These are phyloP conservation scores for Elephantulus edwardii DNA, from an alignment of 2,113 vertebrate species.

Conservation along the genomic window DNA sequence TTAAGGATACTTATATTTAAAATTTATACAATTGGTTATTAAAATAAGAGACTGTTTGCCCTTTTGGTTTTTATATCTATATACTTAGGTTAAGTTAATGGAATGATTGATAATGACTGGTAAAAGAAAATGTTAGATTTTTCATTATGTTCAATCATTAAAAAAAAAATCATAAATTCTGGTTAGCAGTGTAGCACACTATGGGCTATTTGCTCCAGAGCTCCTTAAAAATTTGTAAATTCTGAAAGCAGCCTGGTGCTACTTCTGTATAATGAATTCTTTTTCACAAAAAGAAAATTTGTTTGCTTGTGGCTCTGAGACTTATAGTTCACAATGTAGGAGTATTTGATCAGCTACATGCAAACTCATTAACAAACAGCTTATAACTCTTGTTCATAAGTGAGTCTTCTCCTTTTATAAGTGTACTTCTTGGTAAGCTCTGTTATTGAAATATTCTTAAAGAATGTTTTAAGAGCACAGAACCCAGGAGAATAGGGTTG, in stretches of 20 bases:
- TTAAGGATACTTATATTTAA: constrained; percentile 50
- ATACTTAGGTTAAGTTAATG: too few species aligned
- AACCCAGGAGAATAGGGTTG: neutral
- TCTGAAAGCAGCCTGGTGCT: constrained; percentile 23
- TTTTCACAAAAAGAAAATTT: constrained; percentile 57
- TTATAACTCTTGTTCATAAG: neutral
- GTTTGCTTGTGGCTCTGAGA: constrained; percentile 31
- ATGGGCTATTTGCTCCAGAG: too few species aligned
- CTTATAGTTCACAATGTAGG: constrained; percentile 4
- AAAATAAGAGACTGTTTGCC: constrained; percentile 29
- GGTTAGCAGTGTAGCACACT: too few species aligned
- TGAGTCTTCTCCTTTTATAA: constrained; percentile 35
- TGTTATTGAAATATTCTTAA: constrained; percentile 47
- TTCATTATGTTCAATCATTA: constrained; percentile 39
- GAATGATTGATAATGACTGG: constrained; percentile 25
- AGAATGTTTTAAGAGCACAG: constrained; percentile 33
- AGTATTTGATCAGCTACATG: neutral
- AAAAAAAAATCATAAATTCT: too few species aligned
- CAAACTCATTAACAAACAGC: neutral
- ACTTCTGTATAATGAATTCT: constrained; percentile 30
- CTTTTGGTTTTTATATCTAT: constrained; percentile 45
- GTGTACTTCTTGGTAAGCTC: neutral
- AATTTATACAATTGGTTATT: constrained; percentile 32
- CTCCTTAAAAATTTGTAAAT: too few species aligned
- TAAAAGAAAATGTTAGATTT: constrained; percentile 55